A percentile compares a stretch with the other conserved stretches of the same genome.
Conservation (phyloP, 2,888 invertebrate genomes). For the Lochmaea capreae region DNA sequence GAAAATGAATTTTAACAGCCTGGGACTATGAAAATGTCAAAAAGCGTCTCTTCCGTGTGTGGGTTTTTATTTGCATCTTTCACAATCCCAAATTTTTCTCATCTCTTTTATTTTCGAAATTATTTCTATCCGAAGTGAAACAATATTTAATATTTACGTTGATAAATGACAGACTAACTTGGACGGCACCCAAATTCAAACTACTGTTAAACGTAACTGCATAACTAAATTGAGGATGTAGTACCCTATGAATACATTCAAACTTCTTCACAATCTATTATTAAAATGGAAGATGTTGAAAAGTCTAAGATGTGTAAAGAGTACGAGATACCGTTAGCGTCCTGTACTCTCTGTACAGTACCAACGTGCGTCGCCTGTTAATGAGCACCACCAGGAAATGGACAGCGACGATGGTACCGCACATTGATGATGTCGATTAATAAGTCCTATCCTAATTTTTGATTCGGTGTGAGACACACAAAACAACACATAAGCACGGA, state of each 20-base stretch:
- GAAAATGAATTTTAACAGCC: no score
- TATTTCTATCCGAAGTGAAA: no score
- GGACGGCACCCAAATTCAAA: not conserved
- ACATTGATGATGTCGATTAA: constrained; percentile 26
- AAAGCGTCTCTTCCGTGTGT: no score
- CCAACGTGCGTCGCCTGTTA: constrained; percentile 38
- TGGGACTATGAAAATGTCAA: no score
- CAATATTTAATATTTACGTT: no score
- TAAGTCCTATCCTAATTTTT: constrained; percentile 37
- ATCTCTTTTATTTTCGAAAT: no score
- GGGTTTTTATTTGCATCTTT: no score
- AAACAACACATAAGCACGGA: constrained; percentile 3
- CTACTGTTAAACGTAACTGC: not conserved
- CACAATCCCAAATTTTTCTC: no score
- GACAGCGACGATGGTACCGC: constrained; percentile 24
- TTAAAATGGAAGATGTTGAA: constrained; percentile 18
- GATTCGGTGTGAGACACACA: constrained; percentile 27
- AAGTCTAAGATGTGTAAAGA: constrained; percentile 40
- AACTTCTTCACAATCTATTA: not conserved
- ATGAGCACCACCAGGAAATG: constrained; percentile 37
- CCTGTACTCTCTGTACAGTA: constrained; percentile 47
- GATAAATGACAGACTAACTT: no score
- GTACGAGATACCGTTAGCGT: constrained; percentile 52
- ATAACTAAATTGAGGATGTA: not conserved
- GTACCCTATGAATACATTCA: not conserved